Evolutionary conservation across 2,797 vertebrate genomes (phyloP).

Genomic region (Pseudomugil tenellus): DNA sequence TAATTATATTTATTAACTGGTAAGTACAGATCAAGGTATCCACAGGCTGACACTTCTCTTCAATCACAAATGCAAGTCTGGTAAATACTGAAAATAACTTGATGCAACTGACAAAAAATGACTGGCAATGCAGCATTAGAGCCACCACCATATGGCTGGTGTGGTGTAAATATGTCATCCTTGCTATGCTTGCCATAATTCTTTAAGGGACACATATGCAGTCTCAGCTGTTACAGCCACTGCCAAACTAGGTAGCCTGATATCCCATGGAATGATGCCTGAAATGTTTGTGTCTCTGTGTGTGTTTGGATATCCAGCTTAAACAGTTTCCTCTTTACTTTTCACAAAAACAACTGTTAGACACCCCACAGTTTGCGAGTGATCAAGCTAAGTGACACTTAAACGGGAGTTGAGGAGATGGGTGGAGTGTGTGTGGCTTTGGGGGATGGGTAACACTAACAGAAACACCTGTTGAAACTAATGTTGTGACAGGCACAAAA

Average conservation of each 20-base stretch:
- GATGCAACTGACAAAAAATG: conserved; percentile 5
- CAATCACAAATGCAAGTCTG: conserved; percentile 18
- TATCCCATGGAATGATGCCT: conserved; percentile 45
- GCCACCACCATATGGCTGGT: conserved; percentile 4
- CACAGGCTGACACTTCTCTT: conserved; percentile 1
- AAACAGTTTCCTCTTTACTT: not conserved
- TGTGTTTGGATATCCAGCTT: not conserved
- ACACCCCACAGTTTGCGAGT: conserved; percentile 43
- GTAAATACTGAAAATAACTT: conserved; percentile 10
- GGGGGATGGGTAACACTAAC: conserved; percentile 60
- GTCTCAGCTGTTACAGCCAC: conserved; percentile 44
- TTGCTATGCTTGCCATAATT: conserved; percentile 14
- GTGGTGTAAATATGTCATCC: conserved; percentile 30
- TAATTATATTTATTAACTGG: not conserved
- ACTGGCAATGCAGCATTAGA: conserved; percentile 9
- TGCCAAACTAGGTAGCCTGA: conserved; percentile 60
- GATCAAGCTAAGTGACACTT: conserved; percentile 64
- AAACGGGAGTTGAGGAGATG: conserved; percentile 32
- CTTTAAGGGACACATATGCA: conserved; percentile 26
- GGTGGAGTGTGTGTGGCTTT: conserved; percentile 27
- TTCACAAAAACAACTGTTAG: not conserved
- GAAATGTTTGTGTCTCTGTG: conserved; percentile 43
- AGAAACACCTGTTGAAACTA: conserved; percentile 79
- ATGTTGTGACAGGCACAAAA: conserved; percentile 61
- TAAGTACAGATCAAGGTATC: not conserved